Percentiles rank a stretch among this genome's conserved stretches.
Conservation (phyloP, 2,113 vertebrate genomes). For the Vulpes vulpes region DNA sequence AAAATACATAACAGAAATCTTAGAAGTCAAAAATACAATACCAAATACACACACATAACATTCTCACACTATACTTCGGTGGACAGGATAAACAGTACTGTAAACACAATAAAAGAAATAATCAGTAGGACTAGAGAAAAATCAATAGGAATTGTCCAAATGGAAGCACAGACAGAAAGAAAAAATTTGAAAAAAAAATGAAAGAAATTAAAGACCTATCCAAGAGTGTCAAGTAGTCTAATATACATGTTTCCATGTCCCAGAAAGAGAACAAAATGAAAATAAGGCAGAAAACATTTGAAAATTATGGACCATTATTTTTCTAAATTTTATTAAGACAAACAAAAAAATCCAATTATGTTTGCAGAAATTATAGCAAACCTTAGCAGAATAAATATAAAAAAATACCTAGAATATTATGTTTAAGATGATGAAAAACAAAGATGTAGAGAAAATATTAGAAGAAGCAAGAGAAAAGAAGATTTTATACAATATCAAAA, state of each 20-base stretch:
- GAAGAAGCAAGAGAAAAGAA: neutral
- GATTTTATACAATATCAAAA: neutral
- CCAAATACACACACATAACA: neutral
- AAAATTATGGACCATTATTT: neutral
- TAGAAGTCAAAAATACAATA: neutral
- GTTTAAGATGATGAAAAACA: neutral
- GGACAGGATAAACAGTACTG: neutral
- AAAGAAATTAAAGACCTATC: neutral
- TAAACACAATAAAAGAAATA: neutral
- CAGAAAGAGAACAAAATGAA: neutral
- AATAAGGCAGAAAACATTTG: neutral
- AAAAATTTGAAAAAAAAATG: neutral
- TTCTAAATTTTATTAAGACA: neutral
- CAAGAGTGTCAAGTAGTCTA: neutral
- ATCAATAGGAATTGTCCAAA: neutral
- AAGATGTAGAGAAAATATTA: neutral
- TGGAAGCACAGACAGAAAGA: neutral
- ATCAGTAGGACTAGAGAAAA: neutral
- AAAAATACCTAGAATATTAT: neutral
- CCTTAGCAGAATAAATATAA: neutral
- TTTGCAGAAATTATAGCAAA: neutral
- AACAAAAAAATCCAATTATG: neutral
- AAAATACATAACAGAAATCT: neutral
- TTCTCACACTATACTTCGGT: neutral
- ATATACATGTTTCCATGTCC: neutral